Percentiles rank a stretch among this genome's conserved stretches.
Conservation (phyloP, 2,113 vertebrate species). For the Rallus limicola region DNA sequence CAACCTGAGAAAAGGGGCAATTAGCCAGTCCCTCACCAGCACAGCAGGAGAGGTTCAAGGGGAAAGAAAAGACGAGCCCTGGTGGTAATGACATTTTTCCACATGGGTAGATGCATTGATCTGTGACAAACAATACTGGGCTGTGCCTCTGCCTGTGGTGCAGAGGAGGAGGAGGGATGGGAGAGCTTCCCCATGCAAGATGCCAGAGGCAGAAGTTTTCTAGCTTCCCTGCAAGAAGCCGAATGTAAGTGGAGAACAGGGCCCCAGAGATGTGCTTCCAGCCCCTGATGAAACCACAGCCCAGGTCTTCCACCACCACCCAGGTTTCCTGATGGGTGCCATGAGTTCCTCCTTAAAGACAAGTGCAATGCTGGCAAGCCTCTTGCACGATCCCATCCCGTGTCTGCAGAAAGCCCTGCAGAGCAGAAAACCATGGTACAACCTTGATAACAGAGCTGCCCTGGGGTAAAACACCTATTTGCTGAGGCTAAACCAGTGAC, state of each 20-base stretch:
- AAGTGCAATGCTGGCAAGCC: neutral
- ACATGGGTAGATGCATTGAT: conserved; percentile 63
- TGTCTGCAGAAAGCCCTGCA: neutral
- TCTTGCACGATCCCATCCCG: accelerated
- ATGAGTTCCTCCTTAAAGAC: neutral
- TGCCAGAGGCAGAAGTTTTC: neutral
- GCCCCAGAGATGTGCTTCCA: neutral
- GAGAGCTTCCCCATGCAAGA: neutral
- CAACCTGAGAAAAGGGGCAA: conserved; percentile 43
- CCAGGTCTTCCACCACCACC: neutral
- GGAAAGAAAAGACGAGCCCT: conserved; percentile 30
- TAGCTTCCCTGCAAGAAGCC: neutral
- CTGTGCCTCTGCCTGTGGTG: neutral
- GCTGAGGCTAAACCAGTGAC: neutral
- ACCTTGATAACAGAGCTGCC: neutral
- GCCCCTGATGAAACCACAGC: neutral
- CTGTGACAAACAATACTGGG: conserved; percentile 46
- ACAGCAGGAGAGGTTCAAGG: neutral
- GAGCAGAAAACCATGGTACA: neutral
- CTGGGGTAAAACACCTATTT: neutral
- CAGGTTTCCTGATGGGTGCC: accelerated
- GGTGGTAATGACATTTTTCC: conserved; percentile 62
- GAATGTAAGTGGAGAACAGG: accelerated
- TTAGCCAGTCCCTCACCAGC: conserved; percentile 46
- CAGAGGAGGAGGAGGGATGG: neutral